phyloP scores from a whole-genome alignment of 2,888 invertebrate species.

The Adineta ricciae region DNA sequence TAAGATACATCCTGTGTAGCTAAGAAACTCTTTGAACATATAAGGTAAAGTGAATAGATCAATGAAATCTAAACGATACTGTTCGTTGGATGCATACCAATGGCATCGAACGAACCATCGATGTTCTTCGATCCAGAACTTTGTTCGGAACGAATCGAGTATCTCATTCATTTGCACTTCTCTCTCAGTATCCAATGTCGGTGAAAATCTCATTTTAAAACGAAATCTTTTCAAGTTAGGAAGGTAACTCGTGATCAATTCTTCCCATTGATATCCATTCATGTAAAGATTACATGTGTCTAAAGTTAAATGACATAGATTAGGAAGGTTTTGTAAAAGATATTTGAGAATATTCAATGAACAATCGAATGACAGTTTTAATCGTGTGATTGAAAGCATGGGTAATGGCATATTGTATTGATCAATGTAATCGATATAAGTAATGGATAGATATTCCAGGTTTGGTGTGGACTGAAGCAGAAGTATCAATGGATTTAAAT shows the following conservation, averaged over 20 bases:
- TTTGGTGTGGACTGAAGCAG: not conserved
- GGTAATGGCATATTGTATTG: no score
- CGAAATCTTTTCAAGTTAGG: not conserved
- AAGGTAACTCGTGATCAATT: not conserved
- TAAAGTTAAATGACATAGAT: not conserved
- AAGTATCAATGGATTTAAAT: not conserved
- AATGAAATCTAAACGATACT: not conserved
- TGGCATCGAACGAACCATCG: not conserved
- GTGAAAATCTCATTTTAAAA: not conserved
- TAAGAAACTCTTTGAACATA: not conserved
- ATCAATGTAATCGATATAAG: no score
- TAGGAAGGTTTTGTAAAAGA: not conserved
- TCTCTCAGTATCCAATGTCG: not conserved
- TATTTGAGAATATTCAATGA: no score
- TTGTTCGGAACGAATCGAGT: not conserved
- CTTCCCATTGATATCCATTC: not conserved
- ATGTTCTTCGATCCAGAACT: not conserved
- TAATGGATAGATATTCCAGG: not conserved
- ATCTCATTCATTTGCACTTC: not conserved
- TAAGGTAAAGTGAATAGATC: not conserved
- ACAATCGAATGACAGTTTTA: no score
- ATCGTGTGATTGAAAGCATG: no score
- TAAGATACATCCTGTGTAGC: not conserved
- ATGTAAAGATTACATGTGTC: not conserved
- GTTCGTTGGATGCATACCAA: not conserved